These are phyloP conservation scores for Megastigmus dorsalis DNA, from an alignment of 2,888 invertebrate species.

Conservation along the genomic window DNA sequence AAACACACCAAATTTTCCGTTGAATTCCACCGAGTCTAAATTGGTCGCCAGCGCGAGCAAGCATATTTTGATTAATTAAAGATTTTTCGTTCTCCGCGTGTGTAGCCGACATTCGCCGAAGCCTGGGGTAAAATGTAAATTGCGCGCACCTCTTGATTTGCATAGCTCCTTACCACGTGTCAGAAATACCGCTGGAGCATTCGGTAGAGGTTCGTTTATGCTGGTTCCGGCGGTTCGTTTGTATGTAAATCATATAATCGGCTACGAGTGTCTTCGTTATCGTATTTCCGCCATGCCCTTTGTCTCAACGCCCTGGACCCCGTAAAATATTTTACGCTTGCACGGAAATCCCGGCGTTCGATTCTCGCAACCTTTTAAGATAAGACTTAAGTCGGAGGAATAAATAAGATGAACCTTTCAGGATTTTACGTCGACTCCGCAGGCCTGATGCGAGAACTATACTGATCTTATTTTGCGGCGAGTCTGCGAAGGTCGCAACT, in stretches of 20 bases:
- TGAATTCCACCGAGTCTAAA: too few relatives aligned
- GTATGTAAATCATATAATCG: slow-evolving; percentile 32
- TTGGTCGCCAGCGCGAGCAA: too few relatives aligned
- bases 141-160: slow-evolving; percentile 10
- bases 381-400: neutral
- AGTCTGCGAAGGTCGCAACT: too few relatives aligned
- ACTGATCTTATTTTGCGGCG: too few relatives aligned
- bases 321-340: slow-evolving; percentile 5
- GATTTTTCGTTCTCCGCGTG: too few relatives aligned
- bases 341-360: neutral
- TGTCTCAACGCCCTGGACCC: neutral
- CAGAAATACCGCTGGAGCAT: too few relatives aligned
- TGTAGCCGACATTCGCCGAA: neutral
- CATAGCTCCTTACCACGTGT: slow-evolving; percentile 22
- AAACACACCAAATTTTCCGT: too few relatives aligned
- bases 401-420: neutral
- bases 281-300: neutral
- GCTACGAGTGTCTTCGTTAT: slow-evolving; percentile 2
- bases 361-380: neutral
- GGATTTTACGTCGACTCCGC: neutral
- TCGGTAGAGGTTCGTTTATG: neutral
- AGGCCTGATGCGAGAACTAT: neutral
- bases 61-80: too few relatives aligned
- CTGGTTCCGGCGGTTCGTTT: slow-evolving; percentile 5
- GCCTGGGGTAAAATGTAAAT: neutral